Percentiles rank a stretch among this genome's conserved stretches.
Conservation (phyloP, 2,113 vertebrate species). For the Fulica atra region DNA sequence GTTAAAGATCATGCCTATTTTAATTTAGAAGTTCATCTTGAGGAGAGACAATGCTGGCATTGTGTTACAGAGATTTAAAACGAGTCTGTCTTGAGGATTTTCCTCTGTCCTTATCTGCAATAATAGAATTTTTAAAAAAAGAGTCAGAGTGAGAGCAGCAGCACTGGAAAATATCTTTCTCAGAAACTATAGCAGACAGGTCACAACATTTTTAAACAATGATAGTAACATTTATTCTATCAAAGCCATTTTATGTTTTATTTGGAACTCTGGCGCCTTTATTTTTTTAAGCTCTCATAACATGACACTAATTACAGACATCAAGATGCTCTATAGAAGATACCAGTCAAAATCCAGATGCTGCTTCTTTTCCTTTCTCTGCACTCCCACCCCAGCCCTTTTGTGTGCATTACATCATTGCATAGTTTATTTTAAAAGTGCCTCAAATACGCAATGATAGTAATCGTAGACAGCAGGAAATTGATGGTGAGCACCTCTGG, state of each 20-base stretch:
- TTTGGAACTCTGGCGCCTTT: constrained; percentile 94
- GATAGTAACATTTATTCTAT: constrained; percentile 93
- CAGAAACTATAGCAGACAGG: constrained; percentile 86
- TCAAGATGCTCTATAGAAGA: constrained; percentile 92
- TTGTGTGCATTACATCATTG: constrained; percentile 84
- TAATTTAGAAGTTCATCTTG: constrained; percentile 76
- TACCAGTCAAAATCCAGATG: constrained; percentile 78
- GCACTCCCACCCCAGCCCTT: constrained; percentile 64
- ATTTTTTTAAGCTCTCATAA: constrained; percentile 87
- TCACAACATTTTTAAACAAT: constrained; percentile 94
- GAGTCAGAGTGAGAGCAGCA: constrained; percentile 58
- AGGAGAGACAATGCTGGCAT: constrained; percentile 76
- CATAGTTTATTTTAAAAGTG: constrained; percentile 90
- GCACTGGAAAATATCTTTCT: constrained; percentile 84
- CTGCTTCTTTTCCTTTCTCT: constrained; percentile 79
- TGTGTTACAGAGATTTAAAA: constrained; percentile 78
- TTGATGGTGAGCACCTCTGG: constrained; percentile 77
- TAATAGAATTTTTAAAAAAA: constrained; percentile 73
- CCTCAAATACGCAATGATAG: constrained; percentile 90
- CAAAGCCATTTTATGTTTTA: constrained; percentile 97
- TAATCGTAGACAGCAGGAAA: constrained; percentile 87
- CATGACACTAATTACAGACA: constrained; percentile 97
- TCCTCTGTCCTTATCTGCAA: constrained; percentile 79
- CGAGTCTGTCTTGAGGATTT: constrained; percentile 76
- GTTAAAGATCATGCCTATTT: constrained; percentile 75